Base-by-base conservation (phyloP, 2,797 vertebrate species). In the Mareca penelope region DNA sequence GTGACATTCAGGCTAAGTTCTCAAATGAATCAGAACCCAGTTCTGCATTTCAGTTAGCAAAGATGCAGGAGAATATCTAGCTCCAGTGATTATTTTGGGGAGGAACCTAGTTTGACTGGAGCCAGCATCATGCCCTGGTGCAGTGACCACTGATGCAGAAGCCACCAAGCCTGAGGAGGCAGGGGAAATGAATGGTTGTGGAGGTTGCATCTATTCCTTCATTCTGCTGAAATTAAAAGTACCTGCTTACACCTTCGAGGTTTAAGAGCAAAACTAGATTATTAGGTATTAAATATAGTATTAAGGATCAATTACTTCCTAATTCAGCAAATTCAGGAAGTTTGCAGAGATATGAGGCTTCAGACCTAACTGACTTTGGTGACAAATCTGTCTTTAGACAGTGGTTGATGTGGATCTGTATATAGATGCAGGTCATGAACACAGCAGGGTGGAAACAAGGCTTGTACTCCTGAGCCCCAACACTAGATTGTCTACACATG, bases 121-220 rank as follows among this genome's bases (percentile, higher is more conserved):
- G 5, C 16, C 76, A 42, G 23, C 5, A 10, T 26, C 21, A 6
- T 4, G 3, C 8, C 14, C 29, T 0, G 0, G 7, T 10, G 15
- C 21, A 4, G 15, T 59, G 71, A 63, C 39, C 59, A 55, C 15
- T 26, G 17, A 31, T 19, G 17, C 17, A n/a, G 53, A 56, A 31
- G 61, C 39, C 18, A 10, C 18, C 6, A 31, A 64, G 39, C 31
- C 50, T 57, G 44, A 33, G 52, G 16, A 77, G 39, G 26, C 65
- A 55, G n/a, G 19, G 86, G 23, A 44, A 76, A 33, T 0, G 0
- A 2, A 10, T 0, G 7, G 3, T 39, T 17, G 10, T 3, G 8
- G 72, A 52, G 18, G 17, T 39, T 72, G 24, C 42, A 35, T 17
- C 3, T 37, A 15, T 37, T 85, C 86, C 42, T 73, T 85, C 12